Evolutionary conservation across 1,140 invertebrate genomes (phyloP), one percentile per base, ranked within the genome.

Genomic region (Platyscapa corneri): DNA sequence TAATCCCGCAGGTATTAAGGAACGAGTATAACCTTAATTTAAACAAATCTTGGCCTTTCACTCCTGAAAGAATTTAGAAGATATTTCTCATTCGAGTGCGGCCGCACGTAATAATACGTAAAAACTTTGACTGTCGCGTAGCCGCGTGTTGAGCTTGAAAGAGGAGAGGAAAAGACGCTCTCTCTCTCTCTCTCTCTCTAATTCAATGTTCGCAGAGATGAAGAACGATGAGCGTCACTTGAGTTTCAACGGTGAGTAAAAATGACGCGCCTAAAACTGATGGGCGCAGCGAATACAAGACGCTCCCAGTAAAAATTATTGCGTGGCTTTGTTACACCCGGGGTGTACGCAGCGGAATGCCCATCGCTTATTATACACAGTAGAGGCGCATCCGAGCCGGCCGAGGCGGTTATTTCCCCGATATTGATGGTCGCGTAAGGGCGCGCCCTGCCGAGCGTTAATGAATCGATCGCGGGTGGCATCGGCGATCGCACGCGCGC

Each of bases 381-480:
- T 78, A 78, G 20, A 27, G 64, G 39, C n/a, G 23, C 56, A 27
- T 60, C 56, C 83, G 75, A 32, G n/a, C 49, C 75, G 1, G 32
- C 76, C 53, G 32, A 10, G 87, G 85, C 86, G 82, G 88, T 85
- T 86, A 88, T 87, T 88, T 83, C 87, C 82, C 49, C 34, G 81
- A 89, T 90, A 90, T 90, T 89, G 89, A 90, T 90, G 90, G 88
- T 89, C 87, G 89, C 87, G 88, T 87, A 88, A 87, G 89, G 88
- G 82, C 87, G 87, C 89, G 84, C 88, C 90, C 90, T 87, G 89
- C 88, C 86, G 90, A 87, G 90, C 89, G 87, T 89, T 91, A 91
- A 91, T 91, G 90, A 89, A 91, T 90, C 89, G 89, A 89, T 90
- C 90, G 89, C 90, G 90, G 90, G 90, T 91, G 90, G 90, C 88